Conservation (phyloP, 2,797 vertebrate species). For the Falco novaeseelandiae region DNA sequence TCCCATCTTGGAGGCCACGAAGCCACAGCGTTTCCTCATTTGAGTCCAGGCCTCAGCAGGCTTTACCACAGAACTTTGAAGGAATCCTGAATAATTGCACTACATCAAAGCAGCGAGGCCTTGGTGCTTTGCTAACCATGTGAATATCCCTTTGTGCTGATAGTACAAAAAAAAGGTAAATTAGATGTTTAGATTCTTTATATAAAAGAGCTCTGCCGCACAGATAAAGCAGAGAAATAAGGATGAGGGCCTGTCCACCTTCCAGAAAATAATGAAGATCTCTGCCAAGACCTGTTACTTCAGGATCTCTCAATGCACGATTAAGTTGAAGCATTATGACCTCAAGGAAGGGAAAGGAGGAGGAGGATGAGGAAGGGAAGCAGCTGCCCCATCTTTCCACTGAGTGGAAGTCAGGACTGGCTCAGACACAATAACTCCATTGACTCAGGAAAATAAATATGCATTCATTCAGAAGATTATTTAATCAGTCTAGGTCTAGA, state of each 20-base stretch:
- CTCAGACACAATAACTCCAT: conserved; percentile 4
- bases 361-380: background rate
- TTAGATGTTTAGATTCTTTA: background rate
- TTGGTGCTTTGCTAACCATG: background rate
- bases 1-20: background rate
- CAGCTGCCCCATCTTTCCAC: background rate
- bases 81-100: background rate
- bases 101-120: background rate
- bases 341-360: background rate
- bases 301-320: background rate
- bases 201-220: background rate
- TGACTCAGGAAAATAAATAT: conserved; percentile 38
- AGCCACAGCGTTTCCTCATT: background rate
- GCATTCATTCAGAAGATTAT: conserved; percentile 47
- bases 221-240: background rate
- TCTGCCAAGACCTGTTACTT: background rate
- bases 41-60: background rate
- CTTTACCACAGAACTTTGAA: background rate
- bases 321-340: background rate
- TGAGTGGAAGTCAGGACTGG: background rate
- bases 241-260: background rate
- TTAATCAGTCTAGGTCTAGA: conserved; percentile 36
- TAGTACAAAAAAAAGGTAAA: background rate
- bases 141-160: background rate
- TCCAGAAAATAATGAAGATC: background rate